These are phyloP conservation scores for Heterodera schachtii DNA, from an alignment of 1,140 invertebrate species.

Conservation along the genomic window DNA sequence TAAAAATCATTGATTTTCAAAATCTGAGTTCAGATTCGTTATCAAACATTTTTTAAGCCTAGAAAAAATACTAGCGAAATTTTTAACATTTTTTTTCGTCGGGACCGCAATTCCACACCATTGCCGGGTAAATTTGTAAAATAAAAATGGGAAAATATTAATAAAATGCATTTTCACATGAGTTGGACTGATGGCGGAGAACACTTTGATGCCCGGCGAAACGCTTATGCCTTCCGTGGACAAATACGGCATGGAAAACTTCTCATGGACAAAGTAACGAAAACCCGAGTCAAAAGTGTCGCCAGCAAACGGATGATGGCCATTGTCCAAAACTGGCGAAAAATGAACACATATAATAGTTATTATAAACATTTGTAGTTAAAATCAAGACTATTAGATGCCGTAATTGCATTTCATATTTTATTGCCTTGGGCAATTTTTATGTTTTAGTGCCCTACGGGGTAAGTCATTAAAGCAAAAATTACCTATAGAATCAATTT, in stretches of 20 bases:
- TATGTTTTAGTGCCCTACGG: no score
- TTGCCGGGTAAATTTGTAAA: constrained; percentile 22
- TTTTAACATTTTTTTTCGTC: no score
- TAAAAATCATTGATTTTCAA: no score
- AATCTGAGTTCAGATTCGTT: no score
- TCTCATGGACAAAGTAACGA: constrained; percentile 57
- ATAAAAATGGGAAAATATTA: background rate
- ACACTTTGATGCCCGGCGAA: constrained; percentile 55
- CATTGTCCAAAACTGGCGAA: constrained; percentile 35
- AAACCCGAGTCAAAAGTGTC: constrained; percentile 57
- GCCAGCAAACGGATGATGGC: constrained; percentile 45
- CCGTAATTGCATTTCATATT: no score
- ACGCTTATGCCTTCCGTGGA: constrained; percentile 61
- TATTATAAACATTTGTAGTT: no score
- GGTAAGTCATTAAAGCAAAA: background rate
- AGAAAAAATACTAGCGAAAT: no score
- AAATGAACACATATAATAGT: background rate
- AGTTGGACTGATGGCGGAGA: constrained; percentile 60
- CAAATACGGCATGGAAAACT: constrained; percentile 52
- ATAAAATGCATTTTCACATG: constrained; percentile 30
- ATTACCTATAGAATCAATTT: constrained; percentile 39
- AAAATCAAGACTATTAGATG: no score
- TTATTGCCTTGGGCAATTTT: no score
- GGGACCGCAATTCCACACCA: no score
- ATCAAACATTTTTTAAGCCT: no score